phyloP scores from a whole-genome alignment of 2,888 invertebrate species.

The Chrysomela aeneicollis region DNA sequence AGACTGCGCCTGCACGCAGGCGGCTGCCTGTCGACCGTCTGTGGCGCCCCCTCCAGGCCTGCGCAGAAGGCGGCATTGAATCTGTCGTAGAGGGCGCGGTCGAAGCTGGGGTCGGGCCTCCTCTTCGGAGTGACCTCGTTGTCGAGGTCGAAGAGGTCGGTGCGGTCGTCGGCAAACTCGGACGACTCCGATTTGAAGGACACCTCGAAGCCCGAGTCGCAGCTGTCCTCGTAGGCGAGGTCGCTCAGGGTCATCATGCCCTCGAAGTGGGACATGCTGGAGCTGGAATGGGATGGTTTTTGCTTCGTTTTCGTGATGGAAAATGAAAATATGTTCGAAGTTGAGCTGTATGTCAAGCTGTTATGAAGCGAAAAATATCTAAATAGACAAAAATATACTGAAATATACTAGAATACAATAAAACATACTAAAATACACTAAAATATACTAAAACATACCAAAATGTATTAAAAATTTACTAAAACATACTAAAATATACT shows the following conservation, averaged over 20 bases:
- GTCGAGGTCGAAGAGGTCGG: slow-evolving; percentile 57
- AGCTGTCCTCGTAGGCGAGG: slow-evolving; percentile 66
- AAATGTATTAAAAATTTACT: too few species aligned
- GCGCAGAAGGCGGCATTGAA: slow-evolving; percentile 59
- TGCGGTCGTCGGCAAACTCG: slow-evolving; percentile 54
- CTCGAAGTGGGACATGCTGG: slow-evolving; percentile 48
- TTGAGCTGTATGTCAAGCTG: not conserved
- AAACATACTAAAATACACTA: too few species aligned
- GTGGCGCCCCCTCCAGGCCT: slow-evolving; percentile 43
- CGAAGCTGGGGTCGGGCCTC: slow-evolving; percentile 34
- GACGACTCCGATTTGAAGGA: slow-evolving; percentile 68
- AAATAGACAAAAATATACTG: too few species aligned
- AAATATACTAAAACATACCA: too few species aligned
- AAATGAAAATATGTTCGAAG: not conserved
- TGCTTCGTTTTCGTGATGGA: too few species aligned
- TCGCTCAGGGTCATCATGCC: slow-evolving; percentile 46
- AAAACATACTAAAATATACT: too few species aligned
- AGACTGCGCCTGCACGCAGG: slow-evolving; percentile 39
- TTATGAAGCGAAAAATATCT: too few species aligned
- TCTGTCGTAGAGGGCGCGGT: slow-evolving; percentile 56
- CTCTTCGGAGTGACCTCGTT: slow-evolving; percentile 48
- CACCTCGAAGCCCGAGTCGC: slow-evolving; percentile 81
- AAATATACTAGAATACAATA: too few species aligned
- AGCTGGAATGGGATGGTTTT: slow-evolving; percentile 11
- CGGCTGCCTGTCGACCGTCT: slow-evolving; percentile 19